Conservation (phyloP, 1,140 invertebrate genomes). For the Oppia nitens region DNA sequence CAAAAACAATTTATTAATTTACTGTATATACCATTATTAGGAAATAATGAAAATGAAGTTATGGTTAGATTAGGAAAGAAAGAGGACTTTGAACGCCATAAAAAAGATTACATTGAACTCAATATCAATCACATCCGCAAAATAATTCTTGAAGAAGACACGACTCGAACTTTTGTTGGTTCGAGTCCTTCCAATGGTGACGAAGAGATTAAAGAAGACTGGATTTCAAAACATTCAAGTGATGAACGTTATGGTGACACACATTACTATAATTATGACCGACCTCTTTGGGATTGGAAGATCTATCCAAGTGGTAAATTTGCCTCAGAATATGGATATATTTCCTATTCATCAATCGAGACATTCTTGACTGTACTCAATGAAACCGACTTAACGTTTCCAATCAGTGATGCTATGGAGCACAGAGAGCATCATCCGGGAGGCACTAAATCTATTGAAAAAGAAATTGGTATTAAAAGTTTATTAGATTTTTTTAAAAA, state of each 20-base stretch:
- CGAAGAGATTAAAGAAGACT: slow-evolving; percentile 52
- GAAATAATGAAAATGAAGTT: slow-evolving; percentile 94
- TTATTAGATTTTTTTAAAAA: no score
- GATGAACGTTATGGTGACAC: slow-evolving; percentile 63
- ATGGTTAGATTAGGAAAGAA: slow-evolving; percentile 44
- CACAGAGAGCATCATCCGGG: slow-evolving; percentile 73
- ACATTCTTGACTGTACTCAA: slow-evolving; percentile 39
- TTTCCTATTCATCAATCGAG: slow-evolving; percentile 56
- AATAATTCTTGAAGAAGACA: slow-evolving; percentile 44
- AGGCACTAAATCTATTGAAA: no score
- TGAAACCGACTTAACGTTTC: slow-evolving; percentile 39
- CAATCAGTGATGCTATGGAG: slow-evolving; percentile 40
- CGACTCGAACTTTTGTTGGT: slow-evolving; percentile 45
- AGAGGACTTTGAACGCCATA: slow-evolving; percentile 30
- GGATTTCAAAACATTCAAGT: slow-evolving; percentile 55
- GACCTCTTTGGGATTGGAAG: slow-evolving; percentile 57
- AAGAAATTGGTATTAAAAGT: no score
- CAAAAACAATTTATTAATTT: slow-evolving; percentile 82
- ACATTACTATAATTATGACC: slow-evolving; percentile 37
- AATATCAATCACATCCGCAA: slow-evolving; percentile 59
- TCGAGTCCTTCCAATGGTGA: slow-evolving; percentile 87
- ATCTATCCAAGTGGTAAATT: slow-evolving; percentile 66
- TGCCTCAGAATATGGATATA: slow-evolving; percentile 86
- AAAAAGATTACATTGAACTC: slow-evolving; percentile 59
- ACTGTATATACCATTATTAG: no score